Base-by-base conservation (phyloP, 1,140 invertebrate species). In the Mycetomoellerius zeteki region DNA sequence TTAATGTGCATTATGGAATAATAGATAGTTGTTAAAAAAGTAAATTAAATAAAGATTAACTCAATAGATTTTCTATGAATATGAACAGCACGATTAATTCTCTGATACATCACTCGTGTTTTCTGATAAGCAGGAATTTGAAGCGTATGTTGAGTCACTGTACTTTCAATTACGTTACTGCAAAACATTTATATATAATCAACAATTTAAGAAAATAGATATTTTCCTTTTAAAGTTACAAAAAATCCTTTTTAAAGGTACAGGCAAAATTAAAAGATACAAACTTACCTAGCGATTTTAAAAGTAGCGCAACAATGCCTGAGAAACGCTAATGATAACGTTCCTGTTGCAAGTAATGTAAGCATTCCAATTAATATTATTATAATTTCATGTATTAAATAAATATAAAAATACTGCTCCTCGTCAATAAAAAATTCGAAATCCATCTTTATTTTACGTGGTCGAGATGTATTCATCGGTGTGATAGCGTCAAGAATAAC, bases 351-450 rank as follows among this genome's bases (percentile, higher is more conserved):
- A 12, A 65, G 60, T 24, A 91, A 86, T 7, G 82, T 33, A 52
- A 88, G 10, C 85, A 91, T 19, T 30, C 72, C 72, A 19, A 69
- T 14, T 10, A 21, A 10, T 4, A 67, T 4, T 16, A 47, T 24
- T 21, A 76, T 3, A n/a, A 52, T 24, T 7, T 62, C 58, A 5
- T 52, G 3, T 21, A 64, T 33, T 30, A 75, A 12, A 8, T 37
- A 21, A 10, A 52, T 24, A 94, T 93, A n/a, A 27, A 81, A 58
- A 43, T 86, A n/a, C 3, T 52, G 2, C 4, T 58, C 12, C 12
- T 86, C 67, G 2, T 81, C 64, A 65, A 37, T 14, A 2, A 86
- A 86, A 7, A 86, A 16, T 43, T 86, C 76, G 8, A 33, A 56
- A 1, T 4, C 21, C 50, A 62, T 6, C 5, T 43, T 43, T 8